phyloP scores from a whole-genome alignment of 2,113 vertebrate species.

The Cyphomyrus plagiostoma region DNA sequence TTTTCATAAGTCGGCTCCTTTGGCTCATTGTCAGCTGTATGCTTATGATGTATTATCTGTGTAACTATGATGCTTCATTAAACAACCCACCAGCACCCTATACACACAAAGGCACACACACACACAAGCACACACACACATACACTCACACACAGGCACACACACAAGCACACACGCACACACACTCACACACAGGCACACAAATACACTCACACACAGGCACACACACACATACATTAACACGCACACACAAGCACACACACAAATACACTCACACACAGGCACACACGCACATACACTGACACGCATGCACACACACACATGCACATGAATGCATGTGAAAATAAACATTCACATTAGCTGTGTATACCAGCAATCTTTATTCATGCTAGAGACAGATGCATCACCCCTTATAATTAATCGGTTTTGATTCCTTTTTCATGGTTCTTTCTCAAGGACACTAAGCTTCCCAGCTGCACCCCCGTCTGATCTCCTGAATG shows the following conservation, averaged over 20 bases:
- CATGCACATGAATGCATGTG: background rate
- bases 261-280: too few relatives aligned
- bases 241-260: too few relatives aligned
- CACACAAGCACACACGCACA: too few relatives aligned
- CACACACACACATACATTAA: too few relatives aligned
- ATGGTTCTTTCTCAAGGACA: background rate
- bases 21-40: background rate
- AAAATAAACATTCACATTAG: background rate
- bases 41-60: background rate
- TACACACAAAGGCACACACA: background rate
- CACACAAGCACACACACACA: too few relatives aligned
- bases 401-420: background rate
- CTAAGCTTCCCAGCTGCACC: background rate
- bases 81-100: background rate
- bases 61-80: background rate
- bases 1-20: background rate
- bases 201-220: too few relatives aligned
- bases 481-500: background rate
- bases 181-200: too few relatives aligned
- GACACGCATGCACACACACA: too few relatives aligned
- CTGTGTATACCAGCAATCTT: background rate
- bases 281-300: too few relatives aligned
- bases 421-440: background rate
- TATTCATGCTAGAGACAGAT: background rate
- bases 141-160: too few relatives aligned